Percentiles rank a stretch among this genome's conserved stretches.
These are phyloP conservation scores for Eciton burchellii DNA, from an alignment of 1,140 invertebrate species.

Conservation along the genomic window DNA sequence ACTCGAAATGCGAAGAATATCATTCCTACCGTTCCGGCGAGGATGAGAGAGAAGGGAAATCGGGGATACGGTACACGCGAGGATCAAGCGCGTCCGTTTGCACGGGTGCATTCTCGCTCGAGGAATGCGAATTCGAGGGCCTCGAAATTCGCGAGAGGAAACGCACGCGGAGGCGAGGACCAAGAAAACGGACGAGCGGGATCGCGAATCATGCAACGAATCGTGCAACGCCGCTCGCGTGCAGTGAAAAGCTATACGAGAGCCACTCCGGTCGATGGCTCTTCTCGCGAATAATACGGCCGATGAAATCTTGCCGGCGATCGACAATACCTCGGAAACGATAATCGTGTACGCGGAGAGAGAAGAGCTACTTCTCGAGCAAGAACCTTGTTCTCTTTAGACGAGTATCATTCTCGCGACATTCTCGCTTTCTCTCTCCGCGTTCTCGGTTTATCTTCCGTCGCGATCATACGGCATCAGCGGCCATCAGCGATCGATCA, in stretches of 20 bases:
- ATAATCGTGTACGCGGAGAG: neutral
- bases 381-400: conserved; percentile 1
- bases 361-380: neutral
- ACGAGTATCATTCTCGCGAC: neutral
- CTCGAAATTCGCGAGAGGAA: conserved; percentile 56
- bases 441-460: neutral
- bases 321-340: conserved; percentile 25
- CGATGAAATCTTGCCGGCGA: neutral
- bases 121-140: conserved; percentile 21
- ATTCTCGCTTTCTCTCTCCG: no score
- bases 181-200: conserved; percentile 64
- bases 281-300: conserved; percentile 16
- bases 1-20: neutral
- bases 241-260: neutral
- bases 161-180: conserved; percentile 65
- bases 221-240: conserved; percentile 43
- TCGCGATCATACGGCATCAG: neutral
- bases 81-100: conserved; percentile 32
- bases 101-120: neutral
- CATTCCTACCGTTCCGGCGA: neutral
- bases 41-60: neutral
- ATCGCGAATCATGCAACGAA: conserved; percentile 51
- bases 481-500: neutral
- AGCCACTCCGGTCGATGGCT: conserved; percentile 3
- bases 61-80: neutral